These are phyloP conservation scores for Molorchus minor DNA, from an alignment of 2,888 invertebrate species.

Conservation along the genomic window DNA sequence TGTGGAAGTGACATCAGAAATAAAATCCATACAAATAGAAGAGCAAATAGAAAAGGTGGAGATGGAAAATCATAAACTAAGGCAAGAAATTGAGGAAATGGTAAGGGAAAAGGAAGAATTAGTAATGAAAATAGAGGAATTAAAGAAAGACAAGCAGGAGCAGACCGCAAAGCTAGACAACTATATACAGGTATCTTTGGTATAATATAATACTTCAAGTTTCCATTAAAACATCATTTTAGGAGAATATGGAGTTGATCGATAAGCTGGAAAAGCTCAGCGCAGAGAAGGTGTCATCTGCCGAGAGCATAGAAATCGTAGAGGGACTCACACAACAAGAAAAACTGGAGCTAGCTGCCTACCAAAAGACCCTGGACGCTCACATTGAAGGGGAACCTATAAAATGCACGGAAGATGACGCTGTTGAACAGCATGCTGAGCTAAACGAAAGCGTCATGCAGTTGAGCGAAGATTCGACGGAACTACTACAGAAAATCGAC, in stretches of 20 bases:
- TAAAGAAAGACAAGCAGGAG: slow-evolving; percentile 71
- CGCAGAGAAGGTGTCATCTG: slow-evolving; percentile 76
- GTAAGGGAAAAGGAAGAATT: slow-evolving; percentile 67
- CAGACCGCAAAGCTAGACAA: slow-evolving; percentile 70
- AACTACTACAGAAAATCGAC: slow-evolving; percentile 74
- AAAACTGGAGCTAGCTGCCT: slow-evolving; percentile 74
- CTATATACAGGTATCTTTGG: slow-evolving; percentile 68
- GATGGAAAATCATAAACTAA: slow-evolving; percentile 64
- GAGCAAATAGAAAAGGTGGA: slow-evolving; percentile 73
- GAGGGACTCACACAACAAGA: slow-evolving; percentile 76
- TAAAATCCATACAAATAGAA: slow-evolving; percentile 80
- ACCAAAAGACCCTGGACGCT: slow-evolving; percentile 66
- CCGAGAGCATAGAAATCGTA: slow-evolving; percentile 80
- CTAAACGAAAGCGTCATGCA: slow-evolving; percentile 68
- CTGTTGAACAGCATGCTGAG: slow-evolving; percentile 57
- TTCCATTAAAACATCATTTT: slow-evolving; percentile 45
- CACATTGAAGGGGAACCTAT: slow-evolving; percentile 41
- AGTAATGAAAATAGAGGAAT: slow-evolving; percentile 65
- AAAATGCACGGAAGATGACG: slow-evolving; percentile 41
- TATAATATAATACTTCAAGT: not conserved
- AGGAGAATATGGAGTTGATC: slow-evolving; percentile 78
- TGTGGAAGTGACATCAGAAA: slow-evolving; percentile 79
- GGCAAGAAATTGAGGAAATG: slow-evolving; percentile 64
- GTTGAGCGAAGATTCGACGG: slow-evolving; percentile 71
- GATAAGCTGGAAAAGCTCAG: slow-evolving; percentile 79